phyloP scores from a whole-genome alignment of 2,888 invertebrate species.

The Pardosa pseudoannulata region DNA sequence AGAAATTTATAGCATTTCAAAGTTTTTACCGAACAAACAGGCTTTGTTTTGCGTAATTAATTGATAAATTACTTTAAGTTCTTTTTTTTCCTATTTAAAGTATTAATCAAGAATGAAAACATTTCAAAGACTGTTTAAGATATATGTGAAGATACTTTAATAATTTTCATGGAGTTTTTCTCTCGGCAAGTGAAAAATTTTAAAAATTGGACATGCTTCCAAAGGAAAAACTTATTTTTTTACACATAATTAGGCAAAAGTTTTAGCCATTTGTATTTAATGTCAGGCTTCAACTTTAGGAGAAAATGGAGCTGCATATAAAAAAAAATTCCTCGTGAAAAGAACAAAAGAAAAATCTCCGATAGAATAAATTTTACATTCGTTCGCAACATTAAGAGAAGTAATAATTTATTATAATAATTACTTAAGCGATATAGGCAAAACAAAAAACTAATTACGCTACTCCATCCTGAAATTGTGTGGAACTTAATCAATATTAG shows the following conservation, averaged over 20 bases:
- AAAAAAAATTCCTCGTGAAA: not conserved
- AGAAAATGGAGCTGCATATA: not conserved
- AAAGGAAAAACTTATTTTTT: not conserved
- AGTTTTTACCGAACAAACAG: too few species aligned
- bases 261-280: not conserved
- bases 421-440: slow-evolving; percentile 1
- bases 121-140: not conserved
- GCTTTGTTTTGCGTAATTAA: not conserved
- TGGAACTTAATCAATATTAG: slow-evolving; percentile 1
- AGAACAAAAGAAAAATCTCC: not conserved
- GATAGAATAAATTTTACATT: not conserved
- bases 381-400: too few species aligned
- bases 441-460: slow-evolving; percentile 5
- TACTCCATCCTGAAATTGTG: not conserved
- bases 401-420: slow-evolving; percentile 13
- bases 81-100: not conserved
- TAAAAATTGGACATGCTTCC: not conserved
- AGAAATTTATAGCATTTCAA: too few species aligned
- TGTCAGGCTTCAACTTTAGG: not conserved
- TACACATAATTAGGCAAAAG: not conserved
- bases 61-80: not conserved
- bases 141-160: not conserved
- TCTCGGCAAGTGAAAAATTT: not conserved
- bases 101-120: not conserved
- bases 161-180: not conserved